Evolutionary conservation across 2,113 vertebrate genomes (phyloP).

Genomic region (Muntiacus reevesi): DNA sequence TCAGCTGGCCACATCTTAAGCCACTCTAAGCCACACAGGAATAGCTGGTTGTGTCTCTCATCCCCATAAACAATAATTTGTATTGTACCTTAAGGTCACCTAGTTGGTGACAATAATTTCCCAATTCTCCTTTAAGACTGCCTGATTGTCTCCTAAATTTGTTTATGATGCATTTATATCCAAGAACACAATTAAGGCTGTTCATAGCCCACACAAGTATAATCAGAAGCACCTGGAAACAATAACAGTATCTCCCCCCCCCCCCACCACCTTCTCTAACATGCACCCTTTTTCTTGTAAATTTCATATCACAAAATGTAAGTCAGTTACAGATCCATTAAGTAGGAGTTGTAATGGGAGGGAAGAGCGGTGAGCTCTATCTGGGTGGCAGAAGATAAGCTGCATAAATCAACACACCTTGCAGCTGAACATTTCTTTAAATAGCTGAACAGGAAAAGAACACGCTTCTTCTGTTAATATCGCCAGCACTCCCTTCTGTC

Average conservation of each 20-base stretch:
- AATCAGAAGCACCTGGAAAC: constrained; percentile 74
- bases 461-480: constrained; percentile 40
- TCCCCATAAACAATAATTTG: background rate
- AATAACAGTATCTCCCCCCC: constrained; percentile 41
- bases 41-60: background rate
- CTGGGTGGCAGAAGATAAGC: constrained; percentile 81
- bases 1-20: background rate
- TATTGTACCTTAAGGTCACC: constrained; percentile 34
- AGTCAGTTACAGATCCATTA: constrained; percentile 76
- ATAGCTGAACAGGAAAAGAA: constrained; percentile 74
- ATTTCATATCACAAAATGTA: constrained; percentile 72
- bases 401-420: constrained; percentile 70
- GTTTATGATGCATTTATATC: constrained; percentile 41
- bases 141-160: constrained; percentile 57
- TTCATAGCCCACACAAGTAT: constrained; percentile 45
- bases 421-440: constrained; percentile 76
- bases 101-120: constrained; percentile 29
- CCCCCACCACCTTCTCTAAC: background rate
- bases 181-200: constrained; percentile 57
- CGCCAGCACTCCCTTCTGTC: constrained; percentile 39
- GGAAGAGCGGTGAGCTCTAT: constrained; percentile 51
- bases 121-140: constrained; percentile 7
- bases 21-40: background rate
- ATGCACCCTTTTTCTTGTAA: constrained; percentile 58
- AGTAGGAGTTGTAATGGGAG: constrained; percentile 41